Percentiles rank a stretch among this genome's conserved stretches.
Evolutionary conservation across 2,888 invertebrate genomes (phyloP).

Genomic region (Euzetes globulus): DNA sequence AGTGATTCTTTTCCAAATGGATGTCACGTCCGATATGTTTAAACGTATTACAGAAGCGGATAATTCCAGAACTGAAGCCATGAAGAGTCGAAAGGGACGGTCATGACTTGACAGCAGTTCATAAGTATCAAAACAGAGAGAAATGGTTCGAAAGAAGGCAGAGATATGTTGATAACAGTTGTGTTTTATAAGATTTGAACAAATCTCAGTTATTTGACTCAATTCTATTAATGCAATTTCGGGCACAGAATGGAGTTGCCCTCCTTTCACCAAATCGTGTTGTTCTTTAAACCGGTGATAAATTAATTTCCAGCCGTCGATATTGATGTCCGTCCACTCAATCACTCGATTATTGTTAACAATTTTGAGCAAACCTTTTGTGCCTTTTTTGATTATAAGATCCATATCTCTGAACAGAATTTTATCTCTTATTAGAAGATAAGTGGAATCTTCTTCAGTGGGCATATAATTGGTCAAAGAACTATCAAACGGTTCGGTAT

Average conservation of each 20-base stretch:
- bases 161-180: constrained; percentile 25
- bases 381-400: constrained; percentile 14
- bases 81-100: constrained; percentile 14
- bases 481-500: constrained; percentile 27
- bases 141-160: constrained; percentile 2
- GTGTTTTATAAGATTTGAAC: constrained; percentile 30
- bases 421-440: constrained; percentile 12
- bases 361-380: constrained; percentile 20
- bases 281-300: constrained; percentile 29
- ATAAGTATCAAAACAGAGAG: constrained; percentile 21
- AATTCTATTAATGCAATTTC: constrained; percentile 26
- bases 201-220: constrained; percentile 27
- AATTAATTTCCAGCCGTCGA: constrained; percentile 35
- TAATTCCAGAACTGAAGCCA: constrained; percentile 33
- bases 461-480: constrained; percentile 4
- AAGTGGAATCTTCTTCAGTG: not conserved
- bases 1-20: constrained; percentile 30
- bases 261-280: constrained; percentile 25
- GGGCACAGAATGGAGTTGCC: constrained; percentile 20
- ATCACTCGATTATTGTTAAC: constrained; percentile 23
- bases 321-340: constrained; percentile 32
- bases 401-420: constrained; percentile 2
- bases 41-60: constrained; percentile 12
- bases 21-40: not conserved
- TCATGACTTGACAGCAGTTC: constrained; percentile 24